phyloP scores from a whole-genome alignment of 2,797 vertebrate species.

The Staurois parvus region DNA sequence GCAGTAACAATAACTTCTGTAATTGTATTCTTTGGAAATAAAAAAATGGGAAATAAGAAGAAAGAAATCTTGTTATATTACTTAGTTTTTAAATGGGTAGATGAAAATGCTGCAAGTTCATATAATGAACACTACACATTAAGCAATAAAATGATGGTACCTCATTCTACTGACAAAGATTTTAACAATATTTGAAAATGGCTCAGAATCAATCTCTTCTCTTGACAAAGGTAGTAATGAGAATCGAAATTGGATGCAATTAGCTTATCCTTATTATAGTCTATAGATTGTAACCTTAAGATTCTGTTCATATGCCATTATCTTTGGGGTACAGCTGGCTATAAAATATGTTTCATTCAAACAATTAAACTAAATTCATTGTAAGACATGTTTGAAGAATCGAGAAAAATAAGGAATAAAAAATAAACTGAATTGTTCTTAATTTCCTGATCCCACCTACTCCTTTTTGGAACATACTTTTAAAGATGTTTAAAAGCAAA shows the following conservation, averaged over 20 bases:
- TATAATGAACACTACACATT: constrained; percentile 59
- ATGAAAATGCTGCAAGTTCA: constrained; percentile 38
- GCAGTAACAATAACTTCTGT: neutral
- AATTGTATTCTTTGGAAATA: neutral
- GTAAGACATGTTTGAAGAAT: constrained; percentile 1
- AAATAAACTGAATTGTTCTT: constrained; percentile 4
- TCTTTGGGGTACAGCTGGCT: constrained; percentile 56
- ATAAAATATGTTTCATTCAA: constrained; percentile 50
- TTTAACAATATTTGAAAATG: constrained; percentile 74
- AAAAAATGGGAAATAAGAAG: neutral
- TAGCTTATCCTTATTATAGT: constrained; percentile 61
- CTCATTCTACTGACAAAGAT: constrained; percentile 68
- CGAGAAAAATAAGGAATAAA: neutral
- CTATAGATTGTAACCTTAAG: constrained; percentile 56
- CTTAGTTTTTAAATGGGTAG: constrained; percentile 10
- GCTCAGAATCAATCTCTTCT: constrained; percentile 71
- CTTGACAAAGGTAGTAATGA: constrained; percentile 49
- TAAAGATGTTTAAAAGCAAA: neutral
- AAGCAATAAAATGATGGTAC: constrained; percentile 67
- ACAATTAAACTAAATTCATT: constrained; percentile 41
- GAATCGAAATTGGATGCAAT: constrained; percentile 61
- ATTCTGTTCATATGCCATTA: constrained; percentile 52
- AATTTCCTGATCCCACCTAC: neutral
- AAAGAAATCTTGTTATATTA: neutral
- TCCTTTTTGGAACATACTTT: neutral